Evolutionary conservation across 1,140 invertebrate species (phyloP), one percentile per base, ranked within the genome.

Genomic region (Achroia grisella): DNA sequence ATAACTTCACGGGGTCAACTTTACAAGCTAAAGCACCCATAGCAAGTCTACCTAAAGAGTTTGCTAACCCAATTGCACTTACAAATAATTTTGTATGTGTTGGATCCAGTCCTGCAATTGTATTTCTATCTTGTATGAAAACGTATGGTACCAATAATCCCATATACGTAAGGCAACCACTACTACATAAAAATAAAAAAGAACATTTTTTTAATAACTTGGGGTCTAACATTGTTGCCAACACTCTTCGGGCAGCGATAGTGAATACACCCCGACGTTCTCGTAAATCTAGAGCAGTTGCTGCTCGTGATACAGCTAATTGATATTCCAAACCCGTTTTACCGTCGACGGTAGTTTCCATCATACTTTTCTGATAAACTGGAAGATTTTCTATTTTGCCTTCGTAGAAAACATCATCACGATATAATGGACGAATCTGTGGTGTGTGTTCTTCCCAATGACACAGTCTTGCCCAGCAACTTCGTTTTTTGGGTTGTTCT

Each of bases 391-490:
- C 88, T 44, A 96, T 75, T 40, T 92, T 94, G 1, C 92, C 94
- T 10, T 90, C 89, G 64, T 95, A 95, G 87, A 96, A 96, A 48
- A 94, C 94, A 67, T 96, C 95, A 72, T 96, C 93, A 50, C 94
- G 86, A 73, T 95, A 94, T 76, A 95, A 88, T 11, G 93, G 93
- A 32, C 93, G 77, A 36, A 90, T 88, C 28, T 88, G 77, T 10
- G 64, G 53, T 30, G 74, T 47, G 47, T 81, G 75, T 39, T 63
- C 35, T 46, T 85, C 73, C 77, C 79, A 83, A 36, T 61, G 56
- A 59, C 61, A 80, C 10, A 76, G 47, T 9, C 66, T 55, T 23
- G 49, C 56, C 52, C 76, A 81, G 44, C 66, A 80, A 33, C 59
- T 41, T 10, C 14, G 54, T 44, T 74, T 72, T 36, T 67, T 62